phyloP scores from a whole-genome alignment of 2,113 vertebrate species.

The Callipepla squamata region DNA sequence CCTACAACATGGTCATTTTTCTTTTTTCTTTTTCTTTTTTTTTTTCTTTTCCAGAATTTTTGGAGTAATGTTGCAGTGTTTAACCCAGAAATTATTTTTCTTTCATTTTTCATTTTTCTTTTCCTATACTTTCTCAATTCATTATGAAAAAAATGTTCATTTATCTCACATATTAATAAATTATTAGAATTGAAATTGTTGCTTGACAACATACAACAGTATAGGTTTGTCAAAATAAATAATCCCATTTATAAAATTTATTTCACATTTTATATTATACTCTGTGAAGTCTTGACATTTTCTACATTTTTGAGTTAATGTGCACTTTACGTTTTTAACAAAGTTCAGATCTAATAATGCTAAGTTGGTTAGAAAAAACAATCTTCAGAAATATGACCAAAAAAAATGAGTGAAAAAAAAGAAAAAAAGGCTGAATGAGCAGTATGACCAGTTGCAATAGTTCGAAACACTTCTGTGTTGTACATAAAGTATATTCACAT shows the following conservation, averaged over 20 bases:
- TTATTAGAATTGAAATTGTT: neutral
- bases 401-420: neutral
- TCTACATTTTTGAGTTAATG: neutral
- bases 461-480: neutral
- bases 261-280: neutral
- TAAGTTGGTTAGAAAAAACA: neutral
- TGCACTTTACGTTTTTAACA: neutral
- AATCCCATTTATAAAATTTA: neutral
- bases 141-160: neutral
- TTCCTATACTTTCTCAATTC: neutral
- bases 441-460: neutral
- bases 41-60: neutral
- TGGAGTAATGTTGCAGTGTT: rapidly evolving
- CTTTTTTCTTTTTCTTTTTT: too few species aligned
- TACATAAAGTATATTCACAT: neutral
- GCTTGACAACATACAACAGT: neutral
- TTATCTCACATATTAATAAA: neutral
- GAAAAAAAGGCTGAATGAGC: neutral
- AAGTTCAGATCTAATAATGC: neutral
- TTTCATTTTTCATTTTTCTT: neutral
- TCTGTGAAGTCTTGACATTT: neutral
- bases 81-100: neutral
- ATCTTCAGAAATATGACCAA: neutral
- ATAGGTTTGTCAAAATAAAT: neutral
- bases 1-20: neutral